phyloP scores from a whole-genome alignment of 2,888 invertebrate genomes.

The Conistra vaccinii region DNA sequence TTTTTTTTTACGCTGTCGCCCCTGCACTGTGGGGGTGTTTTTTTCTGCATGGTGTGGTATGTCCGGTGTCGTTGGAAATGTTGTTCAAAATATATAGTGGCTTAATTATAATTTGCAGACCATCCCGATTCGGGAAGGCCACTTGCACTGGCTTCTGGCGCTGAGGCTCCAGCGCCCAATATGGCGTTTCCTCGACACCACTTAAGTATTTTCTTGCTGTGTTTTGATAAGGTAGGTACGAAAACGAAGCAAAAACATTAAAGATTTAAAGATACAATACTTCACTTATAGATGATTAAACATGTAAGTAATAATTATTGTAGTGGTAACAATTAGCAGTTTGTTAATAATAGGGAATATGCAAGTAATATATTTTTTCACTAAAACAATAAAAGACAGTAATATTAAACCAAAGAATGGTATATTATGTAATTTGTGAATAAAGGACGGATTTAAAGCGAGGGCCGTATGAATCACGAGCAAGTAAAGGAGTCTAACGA shows the following conservation, averaged over 20 bases:
- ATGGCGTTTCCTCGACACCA: conserved; percentile 1
- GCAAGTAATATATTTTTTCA: too few relatives aligned
- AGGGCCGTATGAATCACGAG: too few relatives aligned
- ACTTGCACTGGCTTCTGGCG: not conserved
- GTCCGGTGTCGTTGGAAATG: too few relatives aligned
- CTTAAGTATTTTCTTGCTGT: conserved; percentile 18
- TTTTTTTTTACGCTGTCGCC: too few relatives aligned
- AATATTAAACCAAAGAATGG: too few relatives aligned
- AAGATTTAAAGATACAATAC: not conserved
- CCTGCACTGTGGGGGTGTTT: too few relatives aligned
- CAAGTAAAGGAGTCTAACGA: too few relatives aligned
- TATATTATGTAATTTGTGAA: too few relatives aligned
- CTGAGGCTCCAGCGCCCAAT: not conserved
- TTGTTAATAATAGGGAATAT: not conserved
- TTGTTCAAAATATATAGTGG: too few relatives aligned
- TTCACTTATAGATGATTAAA: not conserved
- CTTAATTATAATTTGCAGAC: conserved; percentile 33
- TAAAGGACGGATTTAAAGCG: too few relatives aligned
- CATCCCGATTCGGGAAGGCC: conserved; percentile 12
- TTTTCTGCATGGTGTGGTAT: too few relatives aligned
- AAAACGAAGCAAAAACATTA: not conserved
- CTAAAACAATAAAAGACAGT: too few relatives aligned
- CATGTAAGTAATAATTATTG: not conserved
- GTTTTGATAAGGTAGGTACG: conserved; percentile 14
- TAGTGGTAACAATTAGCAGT: not conserved